These are phyloP conservation scores for Yoshiicerus persimilis DNA, from an alignment of 1,140 invertebrate genomes.

Conservation along the genomic window DNA sequence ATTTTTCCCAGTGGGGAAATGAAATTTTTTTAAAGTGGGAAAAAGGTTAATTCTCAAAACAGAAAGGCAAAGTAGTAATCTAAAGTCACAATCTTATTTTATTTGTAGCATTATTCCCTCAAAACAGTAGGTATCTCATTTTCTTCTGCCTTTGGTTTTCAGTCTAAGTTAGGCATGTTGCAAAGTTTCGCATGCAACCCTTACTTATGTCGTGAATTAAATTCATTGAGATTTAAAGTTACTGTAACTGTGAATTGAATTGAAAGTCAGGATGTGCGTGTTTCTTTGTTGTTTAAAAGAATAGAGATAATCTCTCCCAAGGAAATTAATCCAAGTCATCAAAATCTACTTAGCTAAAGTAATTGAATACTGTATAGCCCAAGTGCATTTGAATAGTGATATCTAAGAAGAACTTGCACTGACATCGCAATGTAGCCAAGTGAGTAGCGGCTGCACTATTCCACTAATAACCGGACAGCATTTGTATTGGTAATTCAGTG, in stretches of 20 bases:
- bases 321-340: background rate
- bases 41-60: too few species aligned
- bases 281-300: background rate
- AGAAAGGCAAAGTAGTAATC: too few species aligned
- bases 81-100: too few species aligned
- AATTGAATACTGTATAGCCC: background rate
- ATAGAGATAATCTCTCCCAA: background rate
- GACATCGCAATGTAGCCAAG: background rate
- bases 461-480: background rate
- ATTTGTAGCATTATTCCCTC: too few species aligned
- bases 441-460: background rate
- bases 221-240: too few species aligned
- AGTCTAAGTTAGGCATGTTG: too few species aligned
- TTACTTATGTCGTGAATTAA: background rate
- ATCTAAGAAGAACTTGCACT: too few species aligned
- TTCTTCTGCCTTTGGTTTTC: too few species aligned
- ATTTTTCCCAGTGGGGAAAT: too few species aligned
- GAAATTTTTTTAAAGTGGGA: too few species aligned
- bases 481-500: background rate
- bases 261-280: background rate
- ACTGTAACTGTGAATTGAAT: background rate
- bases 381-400: background rate
- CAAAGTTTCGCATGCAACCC: too few species aligned
- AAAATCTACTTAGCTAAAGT: background rate
- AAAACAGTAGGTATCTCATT: too few species aligned